These are phyloP conservation scores for Apamea monoglypha DNA, from an alignment of 2,888 invertebrate genomes.

Conservation along the genomic window DNA sequence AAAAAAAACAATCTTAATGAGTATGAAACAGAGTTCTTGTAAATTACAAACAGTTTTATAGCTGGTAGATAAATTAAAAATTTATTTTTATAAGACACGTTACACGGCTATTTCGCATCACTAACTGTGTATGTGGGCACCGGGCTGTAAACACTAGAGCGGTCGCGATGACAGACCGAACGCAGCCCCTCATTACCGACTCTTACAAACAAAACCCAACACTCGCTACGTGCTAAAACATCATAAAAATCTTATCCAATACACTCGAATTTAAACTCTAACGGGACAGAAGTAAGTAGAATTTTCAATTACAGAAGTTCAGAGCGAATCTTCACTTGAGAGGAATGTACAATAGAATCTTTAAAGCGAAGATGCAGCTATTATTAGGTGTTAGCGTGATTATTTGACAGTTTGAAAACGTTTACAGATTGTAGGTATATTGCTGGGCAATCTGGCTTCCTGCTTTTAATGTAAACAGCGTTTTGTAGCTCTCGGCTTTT, in stretches of 20 bases:
- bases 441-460: constrained; percentile 89
- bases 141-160: constrained; percentile 82
- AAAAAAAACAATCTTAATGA: constrained; percentile 57
- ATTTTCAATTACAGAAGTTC: constrained; percentile 44
- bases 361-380: constrained; percentile 86
- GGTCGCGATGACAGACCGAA: constrained; percentile 83
- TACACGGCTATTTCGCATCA: constrained; percentile 77
- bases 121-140: constrained; percentile 78
- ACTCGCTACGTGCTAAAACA: constrained; percentile 79
- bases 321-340: constrained; percentile 74
- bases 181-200: constrained; percentile 86
- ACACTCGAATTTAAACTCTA: constrained; percentile 73
- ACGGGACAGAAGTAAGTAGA: constrained; percentile 37
- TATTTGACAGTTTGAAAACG: constrained; percentile 91
- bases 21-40: constrained; percentile 63
- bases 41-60: constrained; percentile 71
- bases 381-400: constrained; percentile 89
- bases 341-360: constrained; percentile 85
- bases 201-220: constrained; percentile 81
- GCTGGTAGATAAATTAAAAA: constrained; percentile 72
- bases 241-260: constrained; percentile 76
- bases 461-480: constrained; percentile 87
- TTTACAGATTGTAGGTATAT: constrained; percentile 86
- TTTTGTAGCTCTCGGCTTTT: constrained; percentile 78
- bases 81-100: constrained; percentile 76